Conservation (phyloP, 2,888 invertebrate genomes). For the Salticus scenicus region DNA sequence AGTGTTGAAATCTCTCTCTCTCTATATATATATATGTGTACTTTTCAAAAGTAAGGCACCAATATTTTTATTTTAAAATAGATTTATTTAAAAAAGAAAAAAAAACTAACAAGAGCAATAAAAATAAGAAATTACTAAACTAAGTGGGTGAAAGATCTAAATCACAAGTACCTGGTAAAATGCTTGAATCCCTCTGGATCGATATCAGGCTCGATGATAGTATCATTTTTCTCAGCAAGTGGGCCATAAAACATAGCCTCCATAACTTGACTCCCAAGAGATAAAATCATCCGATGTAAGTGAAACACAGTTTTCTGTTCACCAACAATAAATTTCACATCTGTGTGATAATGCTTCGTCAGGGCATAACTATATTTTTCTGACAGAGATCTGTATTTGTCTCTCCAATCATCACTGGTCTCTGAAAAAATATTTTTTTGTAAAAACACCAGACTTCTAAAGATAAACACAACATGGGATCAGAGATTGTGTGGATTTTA, state of each 20-base stretch:
- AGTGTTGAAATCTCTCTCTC: too few relatives aligned
- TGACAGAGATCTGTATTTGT: background rate
- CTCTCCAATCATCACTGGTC: slow-evolving; percentile 1
- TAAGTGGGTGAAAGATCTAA: too few relatives aligned
- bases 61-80: too few relatives aligned
- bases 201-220: slow-evolving; percentile 20
- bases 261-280: slow-evolving; percentile 27
- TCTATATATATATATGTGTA: too few relatives aligned
- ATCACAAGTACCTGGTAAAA: slow-evolving; percentile 28
- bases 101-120: too few relatives aligned
- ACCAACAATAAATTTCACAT: slow-evolving; percentile 23
- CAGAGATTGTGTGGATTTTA: too few relatives aligned
- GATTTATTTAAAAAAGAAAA: too few relatives aligned
- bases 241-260: slow-evolving; percentile 48
- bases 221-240: slow-evolving; percentile 21
- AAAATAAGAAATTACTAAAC: too few relatives aligned
- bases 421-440: background rate
- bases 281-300: slow-evolving; percentile 27
- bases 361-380: background rate
- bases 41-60: too few relatives aligned
- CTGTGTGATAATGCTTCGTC: background rate
- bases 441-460: too few relatives aligned
- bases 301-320: background rate
- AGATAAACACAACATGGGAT: too few relatives aligned
- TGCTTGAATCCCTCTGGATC: slow-evolving; percentile 18